Evolutionary conservation across 2,888 invertebrate species (phyloP).

Genomic region (Erynnis tages): DNA sequence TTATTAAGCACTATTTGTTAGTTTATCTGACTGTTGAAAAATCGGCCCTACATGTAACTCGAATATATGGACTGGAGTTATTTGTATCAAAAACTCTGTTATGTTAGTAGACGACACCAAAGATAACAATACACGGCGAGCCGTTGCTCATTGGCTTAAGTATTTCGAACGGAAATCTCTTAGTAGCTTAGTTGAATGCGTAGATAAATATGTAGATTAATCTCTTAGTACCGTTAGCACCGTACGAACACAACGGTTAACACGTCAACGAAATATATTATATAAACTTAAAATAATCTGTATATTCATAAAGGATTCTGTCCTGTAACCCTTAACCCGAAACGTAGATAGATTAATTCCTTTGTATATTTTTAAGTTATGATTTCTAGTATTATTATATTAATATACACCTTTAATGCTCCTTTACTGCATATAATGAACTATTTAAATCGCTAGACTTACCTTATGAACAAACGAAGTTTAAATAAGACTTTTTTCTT

Average conservation of each 20-base stretch:
- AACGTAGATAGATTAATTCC: constrained; percentile 14
- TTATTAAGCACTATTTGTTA: too few species aligned
- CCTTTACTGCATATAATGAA: too few species aligned
- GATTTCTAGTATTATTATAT: constrained; percentile 6
- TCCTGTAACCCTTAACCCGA: neutral
- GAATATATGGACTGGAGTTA: too few species aligned
- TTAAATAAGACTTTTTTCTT: too few species aligned
- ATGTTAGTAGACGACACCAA: neutral
- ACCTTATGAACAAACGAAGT: neutral
- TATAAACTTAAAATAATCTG: constrained; percentile 2
- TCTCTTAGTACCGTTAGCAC: neutral
- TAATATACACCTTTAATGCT: neutral
- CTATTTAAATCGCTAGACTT: neutral
- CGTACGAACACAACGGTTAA: neutral
- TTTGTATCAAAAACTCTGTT: too few species aligned
- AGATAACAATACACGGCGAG: neutral
- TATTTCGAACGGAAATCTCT: constrained; percentile 12
- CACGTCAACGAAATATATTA: neutral
- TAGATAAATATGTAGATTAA: neutral
- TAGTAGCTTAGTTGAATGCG: neutral
- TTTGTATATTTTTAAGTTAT: constrained; percentile 2
- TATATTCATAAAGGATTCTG: constrained; percentile 8
- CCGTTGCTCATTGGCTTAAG: constrained; percentile 3
- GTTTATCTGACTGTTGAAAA: too few species aligned
- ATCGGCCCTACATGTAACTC: too few species aligned